These are phyloP conservation scores for Acrobeloides nanus DNA, from an alignment of 2,888 invertebrate genomes.

Conservation along the genomic window DNA sequence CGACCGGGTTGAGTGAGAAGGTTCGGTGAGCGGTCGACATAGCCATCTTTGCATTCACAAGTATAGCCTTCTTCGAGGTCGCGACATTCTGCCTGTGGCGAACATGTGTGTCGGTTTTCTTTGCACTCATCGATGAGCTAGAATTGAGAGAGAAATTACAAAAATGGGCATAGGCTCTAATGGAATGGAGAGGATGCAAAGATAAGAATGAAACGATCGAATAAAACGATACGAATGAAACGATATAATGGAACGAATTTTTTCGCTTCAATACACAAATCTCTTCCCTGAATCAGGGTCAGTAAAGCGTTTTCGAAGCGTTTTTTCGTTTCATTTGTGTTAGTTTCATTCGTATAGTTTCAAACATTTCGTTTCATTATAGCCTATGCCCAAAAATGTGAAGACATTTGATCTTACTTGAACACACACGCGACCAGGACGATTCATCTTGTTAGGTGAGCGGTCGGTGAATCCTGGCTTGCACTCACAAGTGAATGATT, in stretches of 20 bases:
- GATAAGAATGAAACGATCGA: no score
- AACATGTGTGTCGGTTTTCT: conserved; percentile 45
- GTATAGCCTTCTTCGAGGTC: conserved; percentile 53
- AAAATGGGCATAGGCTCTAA: no score
- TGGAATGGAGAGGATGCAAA: no score
- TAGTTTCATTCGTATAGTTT: background rate
- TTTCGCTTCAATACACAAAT: no score
- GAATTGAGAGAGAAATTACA: no score
- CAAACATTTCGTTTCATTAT: no score
- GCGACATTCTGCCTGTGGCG: conserved; percentile 50
- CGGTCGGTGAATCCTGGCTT: conserved; percentile 44
- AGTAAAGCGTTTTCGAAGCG: no score
- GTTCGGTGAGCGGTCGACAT: conserved; percentile 51
- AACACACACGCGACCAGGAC: conserved; percentile 51
- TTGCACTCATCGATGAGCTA: conserved; percentile 46
- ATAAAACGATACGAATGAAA: no score
- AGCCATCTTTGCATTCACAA: conserved; percentile 53
- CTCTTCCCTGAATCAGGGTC: no score
- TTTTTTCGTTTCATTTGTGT: no score
- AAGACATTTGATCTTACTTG: conserved; percentile 13
- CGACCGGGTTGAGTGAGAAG: conserved; percentile 48
- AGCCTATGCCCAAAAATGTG: no score
- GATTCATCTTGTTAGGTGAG: conserved; percentile 42
- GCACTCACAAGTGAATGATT: conserved; percentile 52
- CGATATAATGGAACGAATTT: no score